Evolutionary conservation across 1,140 invertebrate species (phyloP).

Genomic region (Drosophila watanabei): DNA sequence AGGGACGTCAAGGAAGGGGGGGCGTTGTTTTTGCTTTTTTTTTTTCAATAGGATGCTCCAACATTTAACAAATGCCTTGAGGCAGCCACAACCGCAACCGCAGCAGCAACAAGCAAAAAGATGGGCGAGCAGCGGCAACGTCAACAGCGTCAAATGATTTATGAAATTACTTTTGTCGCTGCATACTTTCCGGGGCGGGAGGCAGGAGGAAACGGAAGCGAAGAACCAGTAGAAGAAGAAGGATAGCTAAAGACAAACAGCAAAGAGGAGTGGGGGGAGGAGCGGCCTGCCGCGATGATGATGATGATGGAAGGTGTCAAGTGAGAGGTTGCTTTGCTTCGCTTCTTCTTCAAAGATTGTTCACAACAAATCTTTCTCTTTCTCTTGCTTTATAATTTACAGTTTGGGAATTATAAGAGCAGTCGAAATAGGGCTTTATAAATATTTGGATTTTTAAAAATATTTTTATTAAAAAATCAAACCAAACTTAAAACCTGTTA

Average conservation of each 20-base stretch:
- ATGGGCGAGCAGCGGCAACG: slow-evolving; percentile 16
- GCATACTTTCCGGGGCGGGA: slow-evolving; percentile 30
- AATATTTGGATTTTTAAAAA: no score
- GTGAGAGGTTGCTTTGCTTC: slow-evolving; percentile 2
- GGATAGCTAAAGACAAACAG: neutral
- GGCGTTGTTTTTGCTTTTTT: neutral
- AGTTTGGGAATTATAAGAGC: neutral
- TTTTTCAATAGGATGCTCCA: slow-evolving; percentile 8
- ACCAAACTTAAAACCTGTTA: no score
- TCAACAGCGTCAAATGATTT: slow-evolving; percentile 83
- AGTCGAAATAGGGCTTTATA: neutral
- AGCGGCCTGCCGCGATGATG: neutral
- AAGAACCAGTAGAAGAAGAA: neutral
- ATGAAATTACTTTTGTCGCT: slow-evolving; percentile 84
- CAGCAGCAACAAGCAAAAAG: slow-evolving; percentile 13
- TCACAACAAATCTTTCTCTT: neutral
- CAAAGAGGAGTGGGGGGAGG: neutral
- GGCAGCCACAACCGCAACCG: slow-evolving; percentile 44
- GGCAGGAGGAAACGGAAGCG: neutral
- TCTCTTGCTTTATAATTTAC: no score
- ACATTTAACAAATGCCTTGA: slow-evolving; percentile 82
- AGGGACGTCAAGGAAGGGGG: neutral
- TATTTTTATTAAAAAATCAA: no score
- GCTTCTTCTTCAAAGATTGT: neutral
- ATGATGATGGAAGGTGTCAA: slow-evolving; percentile 17